phyloP scores from a whole-genome alignment of 2,797 vertebrate genomes.

The Erpetoichthys calabaricus region DNA sequence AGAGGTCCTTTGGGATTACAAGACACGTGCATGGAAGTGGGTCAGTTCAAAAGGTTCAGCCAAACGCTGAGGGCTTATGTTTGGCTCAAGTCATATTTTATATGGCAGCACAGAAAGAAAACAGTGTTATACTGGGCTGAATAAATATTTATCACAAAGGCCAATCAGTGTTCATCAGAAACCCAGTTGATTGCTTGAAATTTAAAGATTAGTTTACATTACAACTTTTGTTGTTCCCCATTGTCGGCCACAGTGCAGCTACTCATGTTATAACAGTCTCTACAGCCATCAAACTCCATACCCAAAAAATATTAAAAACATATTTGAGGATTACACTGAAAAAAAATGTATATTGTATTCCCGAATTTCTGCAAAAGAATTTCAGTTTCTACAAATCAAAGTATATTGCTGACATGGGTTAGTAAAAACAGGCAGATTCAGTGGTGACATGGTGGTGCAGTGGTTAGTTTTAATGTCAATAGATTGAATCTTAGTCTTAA shows the following conservation, averaged over 20 bases:
- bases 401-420: too few relatives aligned
- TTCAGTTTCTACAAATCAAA: too few relatives aligned
- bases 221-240: conserved; percentile 16
- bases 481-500: too few relatives aligned
- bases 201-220: conserved; percentile 33
- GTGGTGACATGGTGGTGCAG: too few relatives aligned
- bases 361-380: too few relatives aligned
- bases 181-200: conserved; percentile 26
- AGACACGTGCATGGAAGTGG: conserved; percentile 32
- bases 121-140: conserved; percentile 22
- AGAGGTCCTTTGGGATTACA: conserved; percentile 13
- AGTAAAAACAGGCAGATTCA: too few relatives aligned
- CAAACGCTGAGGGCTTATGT: conserved; percentile 31
- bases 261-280: conserved; percentile 48
- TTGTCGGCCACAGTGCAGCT: conserved; percentile 42
- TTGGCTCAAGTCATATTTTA: conserved; percentile 30
- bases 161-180: conserved; percentile 27
- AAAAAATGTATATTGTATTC: too few relatives aligned
- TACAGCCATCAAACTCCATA: conserved; percentile 41
- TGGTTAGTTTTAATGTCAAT: too few relatives aligned
- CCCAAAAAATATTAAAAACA: conserved; percentile 64
- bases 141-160: conserved; percentile 32
- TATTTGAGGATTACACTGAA: conserved; percentile 30
- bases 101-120: conserved; percentile 24
- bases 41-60: conserved; percentile 41